Base-by-base conservation (phyloP, 2,888 invertebrate genomes). In the Mesorhabditis spiculigera region DNA sequence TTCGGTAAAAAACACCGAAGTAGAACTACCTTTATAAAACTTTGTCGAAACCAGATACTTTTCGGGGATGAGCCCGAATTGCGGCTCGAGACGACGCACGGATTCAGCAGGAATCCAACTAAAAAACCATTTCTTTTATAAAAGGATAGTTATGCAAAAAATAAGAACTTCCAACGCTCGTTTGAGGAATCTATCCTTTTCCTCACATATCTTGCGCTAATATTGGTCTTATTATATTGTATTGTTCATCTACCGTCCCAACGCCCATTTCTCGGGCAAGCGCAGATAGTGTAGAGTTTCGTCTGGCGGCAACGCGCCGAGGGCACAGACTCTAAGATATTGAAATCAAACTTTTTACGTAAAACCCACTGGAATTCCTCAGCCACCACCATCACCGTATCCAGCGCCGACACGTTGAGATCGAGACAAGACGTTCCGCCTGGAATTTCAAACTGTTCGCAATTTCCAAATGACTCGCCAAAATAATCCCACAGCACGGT, bases 401-500 rank as follows among this genome's bases (percentile, higher is more conserved):
- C 76, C 28, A 74, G 73, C 5, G 76, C 77, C 43, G 67, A 62
- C 16, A 74, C 71, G 73, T 78, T 78, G 62, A 75, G 58, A 67
- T 77, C 78, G 58, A 73, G 62, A 44, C 65, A 76, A 43, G 69
- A 69, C 65, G 73, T 69, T 0, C 79, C 79, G 42, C 76, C 73
- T 28, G 28, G 28, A 28, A 28, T 28, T 28, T 28, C 28, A 28
- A 28, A 28, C 1, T 28, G 28, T 28, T 28, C 28, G 28, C 28
- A 28, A 28, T 28, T 28, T 28, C 28, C 28, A 28, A 28, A 28
- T 28, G 28, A 28, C 3, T 28, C 28, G 3, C 28, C 28, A 58
- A 73, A 75, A 67, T 72, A 78, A 58, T 78, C 79, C 76, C 77
- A 79, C 4, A 78, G 72, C 13, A 71, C 79, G 63, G 75, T 64